Percentiles rank a stretch among this genome's conserved stretches.
Evolutionary conservation across 2,113 vertebrate species (phyloP).

Genomic region (Petaurus breviceps): DNA sequence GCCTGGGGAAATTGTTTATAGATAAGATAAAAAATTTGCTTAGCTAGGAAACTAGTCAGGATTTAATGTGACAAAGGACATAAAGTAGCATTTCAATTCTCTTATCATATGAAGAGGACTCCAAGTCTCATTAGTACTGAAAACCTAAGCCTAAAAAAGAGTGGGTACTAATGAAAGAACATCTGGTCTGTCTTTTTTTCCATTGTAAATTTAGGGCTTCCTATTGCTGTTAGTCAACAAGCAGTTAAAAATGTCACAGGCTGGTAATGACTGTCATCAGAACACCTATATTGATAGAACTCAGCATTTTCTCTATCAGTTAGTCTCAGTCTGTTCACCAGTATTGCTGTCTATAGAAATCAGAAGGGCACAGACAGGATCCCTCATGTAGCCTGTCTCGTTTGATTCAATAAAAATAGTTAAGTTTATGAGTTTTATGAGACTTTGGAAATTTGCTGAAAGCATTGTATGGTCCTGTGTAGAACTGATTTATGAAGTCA

Average conservation of each 20-base stretch:
- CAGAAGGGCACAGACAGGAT: not conserved
- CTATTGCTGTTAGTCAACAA: not conserved
- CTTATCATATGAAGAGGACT: rapidly evolving
- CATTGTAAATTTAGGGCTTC: not conserved
- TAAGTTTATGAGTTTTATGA: constrained; percentile 66
- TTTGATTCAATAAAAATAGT: constrained; percentile 45
- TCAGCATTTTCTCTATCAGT: not conserved
- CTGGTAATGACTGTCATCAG: not conserved
- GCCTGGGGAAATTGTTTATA: not conserved
- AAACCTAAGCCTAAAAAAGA: not conserved
- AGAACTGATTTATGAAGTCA: constrained; percentile 79
- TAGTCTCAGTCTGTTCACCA: rapidly evolving
- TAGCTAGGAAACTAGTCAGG: not conserved
- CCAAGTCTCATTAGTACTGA: not conserved
- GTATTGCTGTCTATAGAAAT: too few relatives aligned
- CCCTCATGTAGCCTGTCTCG: not conserved
- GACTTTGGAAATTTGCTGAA: constrained; percentile 71
- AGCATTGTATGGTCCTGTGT: constrained; percentile 74
- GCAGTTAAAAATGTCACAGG: constrained; percentile 11
- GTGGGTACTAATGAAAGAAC: not conserved
- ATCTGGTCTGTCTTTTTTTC: not conserved
- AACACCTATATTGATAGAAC: not conserved
- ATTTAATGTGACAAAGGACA: not conserved
- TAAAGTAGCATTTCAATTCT: not conserved
- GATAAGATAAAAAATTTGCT: not conserved